A percentile compares a stretch with the other conserved stretches of the same genome.
Conservation (phyloP, 2,888 invertebrate genomes). For the Yponomeuta sedellus region DNA sequence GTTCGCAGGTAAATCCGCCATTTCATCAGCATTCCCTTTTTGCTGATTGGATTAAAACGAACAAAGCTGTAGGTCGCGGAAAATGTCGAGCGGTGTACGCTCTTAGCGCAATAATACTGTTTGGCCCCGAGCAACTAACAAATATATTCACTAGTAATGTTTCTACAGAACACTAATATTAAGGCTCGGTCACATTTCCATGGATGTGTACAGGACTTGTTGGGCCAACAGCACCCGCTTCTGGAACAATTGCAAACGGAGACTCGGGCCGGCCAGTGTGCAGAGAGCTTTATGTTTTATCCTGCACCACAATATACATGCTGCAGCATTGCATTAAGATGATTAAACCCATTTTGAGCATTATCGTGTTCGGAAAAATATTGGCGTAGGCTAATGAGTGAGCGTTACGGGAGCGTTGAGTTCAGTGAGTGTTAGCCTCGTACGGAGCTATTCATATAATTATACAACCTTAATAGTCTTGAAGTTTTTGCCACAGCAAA, state of each 20-base stretch:
- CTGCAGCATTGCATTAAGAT: conserved; percentile 17
- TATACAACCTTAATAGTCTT: no score
- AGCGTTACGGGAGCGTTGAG: no score
- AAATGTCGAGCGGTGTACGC: no score
- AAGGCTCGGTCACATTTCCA: not conserved
- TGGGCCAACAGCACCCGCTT: not conserved
- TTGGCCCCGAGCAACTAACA: conserved; percentile 16
- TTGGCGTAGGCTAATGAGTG: no score
- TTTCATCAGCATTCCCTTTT: conserved; percentile 10
- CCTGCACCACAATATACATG: not conserved
- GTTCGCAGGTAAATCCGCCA: conserved; percentile 6
- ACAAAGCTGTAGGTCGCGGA: not conserved
- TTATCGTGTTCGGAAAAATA: not conserved
- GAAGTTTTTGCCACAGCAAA: no score
- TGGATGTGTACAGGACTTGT: not conserved
- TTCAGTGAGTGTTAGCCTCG: no score
- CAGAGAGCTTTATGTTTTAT: not conserved
- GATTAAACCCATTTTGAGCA: conserved; percentile 14
- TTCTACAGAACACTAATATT: not conserved
- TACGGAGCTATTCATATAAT: no score
- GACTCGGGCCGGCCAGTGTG: not conserved
- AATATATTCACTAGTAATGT: conserved; percentile 16
- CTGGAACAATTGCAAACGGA: not conserved
- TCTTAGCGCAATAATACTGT: conserved; percentile 14
- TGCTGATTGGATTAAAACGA: conserved; percentile 6